phyloP scores from a whole-genome alignment of 2,797 vertebrate genomes.

The Leuciscus waleckii region DNA sequence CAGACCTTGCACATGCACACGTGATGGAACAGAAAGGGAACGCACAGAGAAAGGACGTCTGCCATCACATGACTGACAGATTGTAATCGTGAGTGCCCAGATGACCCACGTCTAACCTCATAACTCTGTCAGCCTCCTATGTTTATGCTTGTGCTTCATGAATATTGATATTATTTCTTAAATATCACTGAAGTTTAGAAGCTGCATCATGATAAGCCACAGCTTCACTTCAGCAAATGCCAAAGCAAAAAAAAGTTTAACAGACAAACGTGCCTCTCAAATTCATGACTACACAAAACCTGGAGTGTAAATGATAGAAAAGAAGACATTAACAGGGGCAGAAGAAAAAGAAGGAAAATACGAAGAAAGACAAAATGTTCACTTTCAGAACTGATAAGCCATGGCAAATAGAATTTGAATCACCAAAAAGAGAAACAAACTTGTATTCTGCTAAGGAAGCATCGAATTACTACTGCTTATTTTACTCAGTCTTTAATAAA shows the following conservation, averaged over 20 bases:
- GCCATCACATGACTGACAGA: conserved; percentile 11
- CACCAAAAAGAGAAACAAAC: not conserved
- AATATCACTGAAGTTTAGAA: conserved; percentile 46
- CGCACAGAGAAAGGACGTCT: not conserved
- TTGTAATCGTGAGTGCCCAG: conserved; percentile 11
- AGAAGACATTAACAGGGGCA: not conserved
- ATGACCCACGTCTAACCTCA: conserved; percentile 11
- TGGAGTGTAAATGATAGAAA: not conserved
- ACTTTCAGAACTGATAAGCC: not conserved
- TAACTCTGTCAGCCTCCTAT: conserved; percentile 22
- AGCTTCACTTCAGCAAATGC: conserved; percentile 31
- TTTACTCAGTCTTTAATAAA: too few species aligned
- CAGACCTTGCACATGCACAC: not conserved
- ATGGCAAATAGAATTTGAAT: not conserved
- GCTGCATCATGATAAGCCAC: conserved; percentile 1
- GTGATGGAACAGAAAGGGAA: not conserved
- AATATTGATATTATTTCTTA: conserved; percentile 45
- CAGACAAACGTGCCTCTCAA: conserved; percentile 2
- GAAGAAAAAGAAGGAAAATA: not conserved
- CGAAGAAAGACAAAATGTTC: not conserved
- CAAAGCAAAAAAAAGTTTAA: conserved; percentile 4
- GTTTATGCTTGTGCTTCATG: conserved; percentile 24
- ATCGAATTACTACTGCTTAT: not conserved
- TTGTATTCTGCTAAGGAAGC: not conserved
- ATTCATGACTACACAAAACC: conserved; percentile 8